Percentiles rank a stretch among this genome's conserved stretches.
These are phyloP conservation scores for Malurus melanocephalus DNA, from an alignment of 2,113 vertebrate genomes.

Conservation along the genomic window DNA sequence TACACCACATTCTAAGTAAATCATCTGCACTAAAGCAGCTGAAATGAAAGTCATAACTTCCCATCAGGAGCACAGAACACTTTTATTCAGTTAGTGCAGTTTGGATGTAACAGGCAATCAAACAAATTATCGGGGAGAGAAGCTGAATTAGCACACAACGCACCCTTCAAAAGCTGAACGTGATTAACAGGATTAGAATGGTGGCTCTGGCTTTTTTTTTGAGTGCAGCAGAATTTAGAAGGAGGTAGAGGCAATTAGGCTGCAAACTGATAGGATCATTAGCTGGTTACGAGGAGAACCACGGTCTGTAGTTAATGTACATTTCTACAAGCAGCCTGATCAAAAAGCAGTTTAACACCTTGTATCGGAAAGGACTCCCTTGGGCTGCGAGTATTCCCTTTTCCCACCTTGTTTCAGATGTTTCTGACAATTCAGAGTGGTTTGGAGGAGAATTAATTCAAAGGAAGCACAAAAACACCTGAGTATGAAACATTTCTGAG, in stretches of 20 bases:
- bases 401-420: neutral
- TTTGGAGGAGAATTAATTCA: neutral
- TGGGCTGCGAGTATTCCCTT: neutral
- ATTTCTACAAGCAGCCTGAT: constrained; percentile 48
- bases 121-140: constrained; percentile 32
- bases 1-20: neutral
- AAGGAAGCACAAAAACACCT: neutral
- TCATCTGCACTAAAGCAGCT: neutral
- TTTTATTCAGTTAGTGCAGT: constrained; percentile 30
- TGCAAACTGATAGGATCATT: constrained; percentile 48
- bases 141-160: constrained; percentile 37
- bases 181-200: constrained; percentile 45
- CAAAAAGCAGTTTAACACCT: constrained; percentile 51
- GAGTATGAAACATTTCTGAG: neutral
- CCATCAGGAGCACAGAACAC: neutral
- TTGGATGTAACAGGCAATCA: neutral
- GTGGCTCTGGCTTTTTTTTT: constrained; percentile 9
- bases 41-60: neutral
- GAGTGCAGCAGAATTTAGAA: constrained; percentile 26
- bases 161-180: constrained; percentile 52
- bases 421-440: neutral
- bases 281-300: constrained; percentile 38
- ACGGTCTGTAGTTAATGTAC: constrained; percentile 19
- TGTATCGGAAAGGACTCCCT: neutral
- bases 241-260: constrained; percentile 39